These are phyloP conservation scores for Pachydiplax longipennis DNA, from an alignment of 2,888 invertebrate species.

Conservation along the genomic window DNA sequence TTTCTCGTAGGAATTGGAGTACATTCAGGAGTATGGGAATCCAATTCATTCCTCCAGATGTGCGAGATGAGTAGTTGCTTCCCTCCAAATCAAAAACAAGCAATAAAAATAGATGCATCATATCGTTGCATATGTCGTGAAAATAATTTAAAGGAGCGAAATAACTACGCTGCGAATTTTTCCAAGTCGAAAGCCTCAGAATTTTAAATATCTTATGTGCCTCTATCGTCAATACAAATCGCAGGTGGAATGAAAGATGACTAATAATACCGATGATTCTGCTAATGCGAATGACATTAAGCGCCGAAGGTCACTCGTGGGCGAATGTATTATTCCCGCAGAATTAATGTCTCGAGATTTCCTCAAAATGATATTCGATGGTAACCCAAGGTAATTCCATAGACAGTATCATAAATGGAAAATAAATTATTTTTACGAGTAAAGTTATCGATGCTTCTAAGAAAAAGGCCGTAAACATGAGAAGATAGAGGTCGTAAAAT, in stretches of 20 bases:
- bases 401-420: slow-evolving; percentile 8
- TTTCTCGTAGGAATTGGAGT: background rate
- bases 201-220: no score
- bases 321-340: background rate
- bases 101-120: no score
- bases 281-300: background rate
- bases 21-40: no score
- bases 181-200: no score
- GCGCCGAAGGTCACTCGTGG: background rate
- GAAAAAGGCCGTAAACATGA: slow-evolving; percentile 22
- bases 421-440: slow-evolving; percentile 32
- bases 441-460: slow-evolving; percentile 20
- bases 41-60: no score
- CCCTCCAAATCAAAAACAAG: no score
- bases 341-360: background rate
- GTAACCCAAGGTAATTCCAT: background rate
- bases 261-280: background rate
- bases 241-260: background rate
- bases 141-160: no score
- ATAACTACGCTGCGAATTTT: no score
- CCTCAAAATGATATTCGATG: background rate
- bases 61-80: no score
- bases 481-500: slow-evolving; percentile 7
- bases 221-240: no score
- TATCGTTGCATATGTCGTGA: no score